Conservation (phyloP, 2,888 invertebrate genomes). For the Heteropelma amictum region DNA sequence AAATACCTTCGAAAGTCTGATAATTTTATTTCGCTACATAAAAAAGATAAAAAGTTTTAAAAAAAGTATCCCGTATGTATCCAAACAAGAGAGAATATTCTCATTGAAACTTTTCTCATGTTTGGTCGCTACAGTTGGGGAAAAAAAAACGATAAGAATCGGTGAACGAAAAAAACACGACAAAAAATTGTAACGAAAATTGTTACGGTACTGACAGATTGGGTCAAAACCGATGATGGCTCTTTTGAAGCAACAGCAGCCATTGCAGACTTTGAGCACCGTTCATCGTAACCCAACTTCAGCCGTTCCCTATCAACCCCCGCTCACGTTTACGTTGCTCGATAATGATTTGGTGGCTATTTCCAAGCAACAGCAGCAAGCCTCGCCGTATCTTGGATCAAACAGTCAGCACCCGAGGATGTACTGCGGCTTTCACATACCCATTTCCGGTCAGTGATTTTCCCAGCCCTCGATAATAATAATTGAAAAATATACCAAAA, state of each 20-base stretch:
- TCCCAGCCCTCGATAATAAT: too few relatives aligned
- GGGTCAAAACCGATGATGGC: slow-evolving; percentile 76
- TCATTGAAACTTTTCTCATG: background rate
- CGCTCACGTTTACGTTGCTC: slow-evolving; percentile 73
- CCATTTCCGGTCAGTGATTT: slow-evolving; percentile 76
- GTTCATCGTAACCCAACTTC: slow-evolving; percentile 72
- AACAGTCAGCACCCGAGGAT: slow-evolving; percentile 69
- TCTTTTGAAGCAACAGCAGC: slow-evolving; percentile 75
- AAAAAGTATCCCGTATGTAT: too few relatives aligned
- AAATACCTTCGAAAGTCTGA: slow-evolving; percentile 55
- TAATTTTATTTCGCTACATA: too few relatives aligned
- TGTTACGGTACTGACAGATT: slow-evolving; percentile 72
- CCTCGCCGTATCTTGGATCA: slow-evolving; percentile 71
- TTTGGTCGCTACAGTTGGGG: background rate
- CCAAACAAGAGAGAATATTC: slow-evolving; percentile 3
- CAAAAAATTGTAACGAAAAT: slow-evolving; percentile 52
- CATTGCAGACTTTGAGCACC: slow-evolving; percentile 73
- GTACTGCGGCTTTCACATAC: slow-evolving; percentile 78
- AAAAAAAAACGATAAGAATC: too few relatives aligned
- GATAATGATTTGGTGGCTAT: slow-evolving; percentile 75
- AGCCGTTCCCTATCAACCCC: slow-evolving; percentile 70
- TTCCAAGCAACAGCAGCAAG: slow-evolving; percentile 75
- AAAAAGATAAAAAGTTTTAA: too few relatives aligned
- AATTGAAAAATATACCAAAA: slow-evolving; percentile 7
- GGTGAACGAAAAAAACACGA: slow-evolving; percentile 6